Conservation (phyloP, 2,797 vertebrate genomes). For the Darevskia nairensis region DNA sequence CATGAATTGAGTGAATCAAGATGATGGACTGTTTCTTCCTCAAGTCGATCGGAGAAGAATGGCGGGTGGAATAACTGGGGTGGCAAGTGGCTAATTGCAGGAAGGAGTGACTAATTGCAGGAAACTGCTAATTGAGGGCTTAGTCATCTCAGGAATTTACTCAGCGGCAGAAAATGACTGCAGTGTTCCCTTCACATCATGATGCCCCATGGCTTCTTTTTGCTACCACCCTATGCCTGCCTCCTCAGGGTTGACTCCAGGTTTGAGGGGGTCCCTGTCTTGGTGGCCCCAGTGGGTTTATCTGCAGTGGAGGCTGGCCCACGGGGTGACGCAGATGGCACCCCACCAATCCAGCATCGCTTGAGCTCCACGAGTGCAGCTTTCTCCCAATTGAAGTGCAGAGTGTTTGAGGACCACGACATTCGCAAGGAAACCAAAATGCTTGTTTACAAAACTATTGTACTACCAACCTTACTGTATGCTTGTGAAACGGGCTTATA, state of each 20-base stretch:
- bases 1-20: slow-evolving; percentile 37
- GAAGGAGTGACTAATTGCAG: not conserved
- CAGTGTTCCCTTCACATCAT: not conserved
- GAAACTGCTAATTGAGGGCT: slow-evolving; percentile 7
- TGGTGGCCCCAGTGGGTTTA: not conserved
- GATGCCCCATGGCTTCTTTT: not conserved
- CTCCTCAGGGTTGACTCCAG: not conserved
- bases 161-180: not conserved
- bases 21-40: slow-evolving; percentile 17
- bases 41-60: not conserved
- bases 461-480: no score
- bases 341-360: no score
- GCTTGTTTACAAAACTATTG: no score
- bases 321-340: no score
- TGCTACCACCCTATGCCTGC: not conserved
- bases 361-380: no score
- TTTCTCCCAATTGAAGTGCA: no score
- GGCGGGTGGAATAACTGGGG: not conserved
- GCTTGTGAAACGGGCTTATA: no score
- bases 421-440: no score
- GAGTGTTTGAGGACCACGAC: no score
- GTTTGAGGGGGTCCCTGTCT: not conserved
- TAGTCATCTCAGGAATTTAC: not conserved
- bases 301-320: no score
- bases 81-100: not conserved